These are phyloP conservation scores for Malthinus seriepunctatus DNA, from an alignment of 2,888 invertebrate species.

Conservation along the genomic window DNA sequence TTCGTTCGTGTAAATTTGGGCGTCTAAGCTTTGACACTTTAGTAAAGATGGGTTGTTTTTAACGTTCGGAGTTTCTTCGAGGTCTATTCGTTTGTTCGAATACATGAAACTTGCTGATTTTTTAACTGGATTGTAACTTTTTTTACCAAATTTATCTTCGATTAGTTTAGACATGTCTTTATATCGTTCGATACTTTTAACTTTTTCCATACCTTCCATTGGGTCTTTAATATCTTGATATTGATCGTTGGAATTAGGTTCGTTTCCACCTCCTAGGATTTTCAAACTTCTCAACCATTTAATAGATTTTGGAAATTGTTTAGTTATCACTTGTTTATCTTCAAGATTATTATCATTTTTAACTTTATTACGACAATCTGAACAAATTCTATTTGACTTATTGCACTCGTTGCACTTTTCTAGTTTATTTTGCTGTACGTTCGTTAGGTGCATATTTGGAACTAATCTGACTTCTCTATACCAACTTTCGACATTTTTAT, in stretches of 20 bases:
- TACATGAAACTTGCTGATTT: conserved; percentile 52
- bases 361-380: conserved; percentile 27
- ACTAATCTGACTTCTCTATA: conserved; percentile 60
- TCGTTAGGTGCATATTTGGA: conserved; percentile 40
- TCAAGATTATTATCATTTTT: conserved; percentile 15
- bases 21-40: conserved; percentile 49
- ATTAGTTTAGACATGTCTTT: conserved; percentile 73
- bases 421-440: conserved; percentile 4
- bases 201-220: conserved; percentile 66
- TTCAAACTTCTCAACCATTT: conserved; percentile 71
- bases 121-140: conserved; percentile 49
- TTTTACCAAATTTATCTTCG: conserved; percentile 66
- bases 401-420: conserved; percentile 29
- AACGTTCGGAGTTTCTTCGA: conserved; percentile 39
- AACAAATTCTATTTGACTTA: conserved; percentile 28
- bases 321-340: conserved; percentile 45
- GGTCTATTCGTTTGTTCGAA: conserved; percentile 45
- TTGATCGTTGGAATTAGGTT: conserved; percentile 43
- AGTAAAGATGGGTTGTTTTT: conserved; percentile 42
- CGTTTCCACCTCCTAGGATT: conserved; percentile 56
- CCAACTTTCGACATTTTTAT: conserved; percentile 66
- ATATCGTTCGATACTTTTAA: conserved; percentile 71
- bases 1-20: conserved; percentile 42
- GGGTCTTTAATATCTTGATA: conserved; percentile 58
- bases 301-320: conserved; percentile 59